Conservation (phyloP, 2,113 vertebrate genomes). For the Fregetta grallaria region DNA sequence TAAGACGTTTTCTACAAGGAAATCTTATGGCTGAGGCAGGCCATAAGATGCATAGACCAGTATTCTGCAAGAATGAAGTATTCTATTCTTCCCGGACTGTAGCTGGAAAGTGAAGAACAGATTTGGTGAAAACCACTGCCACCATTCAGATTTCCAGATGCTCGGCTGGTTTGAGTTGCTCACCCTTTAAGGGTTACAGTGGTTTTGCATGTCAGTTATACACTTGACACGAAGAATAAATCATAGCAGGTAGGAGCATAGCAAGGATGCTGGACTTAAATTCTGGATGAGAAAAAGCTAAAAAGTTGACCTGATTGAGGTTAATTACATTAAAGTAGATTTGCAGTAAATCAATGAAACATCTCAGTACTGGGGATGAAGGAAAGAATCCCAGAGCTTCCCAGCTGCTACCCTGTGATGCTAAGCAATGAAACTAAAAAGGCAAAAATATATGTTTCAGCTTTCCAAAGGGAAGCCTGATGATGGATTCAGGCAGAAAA, state of each 20-base stretch:
- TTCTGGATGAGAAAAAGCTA: background rate
- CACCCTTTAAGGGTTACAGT: background rate
- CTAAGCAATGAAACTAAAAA: background rate
- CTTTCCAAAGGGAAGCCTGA: background rate
- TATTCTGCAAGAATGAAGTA: background rate
- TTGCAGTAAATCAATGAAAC: background rate
- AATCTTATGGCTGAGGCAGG: background rate
- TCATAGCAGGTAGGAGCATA: background rate
- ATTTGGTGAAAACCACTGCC: background rate
- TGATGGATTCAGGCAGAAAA: background rate
- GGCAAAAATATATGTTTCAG: background rate
- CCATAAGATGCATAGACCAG: too few species aligned
- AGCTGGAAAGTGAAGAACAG: background rate
- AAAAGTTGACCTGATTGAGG: background rate
- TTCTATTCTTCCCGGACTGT: background rate
- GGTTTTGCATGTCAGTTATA: background rate
- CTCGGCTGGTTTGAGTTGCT: background rate
- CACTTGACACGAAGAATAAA: background rate
- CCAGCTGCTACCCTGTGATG: background rate
- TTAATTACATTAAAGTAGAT: background rate
- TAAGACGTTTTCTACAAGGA: background rate
- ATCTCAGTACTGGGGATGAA: background rate
- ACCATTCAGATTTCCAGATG: background rate
- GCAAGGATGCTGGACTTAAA: background rate
- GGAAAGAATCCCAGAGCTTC: background rate